Conservation (phyloP, 2,888 invertebrate species). For the Camptogramma bilineatum region DNA sequence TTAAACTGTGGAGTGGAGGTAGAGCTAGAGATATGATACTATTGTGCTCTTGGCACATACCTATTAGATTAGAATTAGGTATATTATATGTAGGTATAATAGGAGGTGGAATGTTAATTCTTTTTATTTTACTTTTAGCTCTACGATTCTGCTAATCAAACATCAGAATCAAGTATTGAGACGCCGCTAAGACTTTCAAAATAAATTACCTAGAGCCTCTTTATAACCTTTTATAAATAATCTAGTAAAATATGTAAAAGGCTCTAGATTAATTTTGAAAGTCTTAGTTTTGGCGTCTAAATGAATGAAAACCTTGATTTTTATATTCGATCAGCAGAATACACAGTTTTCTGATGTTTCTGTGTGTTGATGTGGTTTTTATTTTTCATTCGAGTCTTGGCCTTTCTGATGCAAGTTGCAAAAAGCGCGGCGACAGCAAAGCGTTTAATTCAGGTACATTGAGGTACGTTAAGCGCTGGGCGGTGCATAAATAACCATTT, state of each 20-base stretch:
- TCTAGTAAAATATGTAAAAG: no score
- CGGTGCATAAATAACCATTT: constrained; percentile 71
- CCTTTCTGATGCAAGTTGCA: constrained; percentile 19
- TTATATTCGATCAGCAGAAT: background rate
- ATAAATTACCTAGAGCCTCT: no score
- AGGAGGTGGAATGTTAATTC: background rate
- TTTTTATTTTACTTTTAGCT: no score
- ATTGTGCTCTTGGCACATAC: no score
- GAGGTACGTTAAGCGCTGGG: constrained; percentile 26
- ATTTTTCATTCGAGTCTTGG: background rate
- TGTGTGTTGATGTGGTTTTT: background rate
- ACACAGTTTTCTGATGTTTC: background rate
- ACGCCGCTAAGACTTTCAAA: no score
- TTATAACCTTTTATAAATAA: no score
- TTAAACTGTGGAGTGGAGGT: background rate
- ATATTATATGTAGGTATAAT: no score
- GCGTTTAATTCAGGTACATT: constrained; percentile 30
- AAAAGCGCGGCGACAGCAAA: constrained; percentile 35
- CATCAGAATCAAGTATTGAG: no score
- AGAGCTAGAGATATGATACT: background rate
- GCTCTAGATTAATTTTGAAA: no score
- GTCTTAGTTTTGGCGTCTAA: background rate
- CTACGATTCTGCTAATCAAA: no score
- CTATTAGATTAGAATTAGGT: no score
- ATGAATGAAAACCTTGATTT: background rate